Percentiles rank a stretch among this genome's conserved stretches.
Evolutionary conservation across 1,140 invertebrate species (phyloP).

Genomic region (Achatina immaculata): DNA sequence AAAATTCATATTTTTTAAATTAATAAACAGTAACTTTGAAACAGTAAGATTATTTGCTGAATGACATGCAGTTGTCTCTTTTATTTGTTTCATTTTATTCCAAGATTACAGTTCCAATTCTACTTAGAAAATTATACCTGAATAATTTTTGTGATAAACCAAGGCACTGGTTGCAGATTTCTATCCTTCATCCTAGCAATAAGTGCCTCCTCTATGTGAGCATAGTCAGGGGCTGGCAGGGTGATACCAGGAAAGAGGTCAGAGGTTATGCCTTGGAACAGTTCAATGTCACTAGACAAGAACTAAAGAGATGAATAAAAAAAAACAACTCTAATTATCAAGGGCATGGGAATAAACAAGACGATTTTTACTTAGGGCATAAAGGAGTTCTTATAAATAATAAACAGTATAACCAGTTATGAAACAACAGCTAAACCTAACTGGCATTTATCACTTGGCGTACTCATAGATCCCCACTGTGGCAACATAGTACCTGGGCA

Average conservation of each 20-base stretch:
- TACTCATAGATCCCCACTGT: no score
- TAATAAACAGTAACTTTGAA: no score
- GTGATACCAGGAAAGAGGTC: conserved; percentile 70
- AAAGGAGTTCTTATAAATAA: not conserved
- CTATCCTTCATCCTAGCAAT: conserved; percentile 56
- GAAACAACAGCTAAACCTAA: no score
- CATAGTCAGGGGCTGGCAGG: conserved; percentile 76
- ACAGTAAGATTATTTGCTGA: no score
- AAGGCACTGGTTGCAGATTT: conserved; percentile 67
- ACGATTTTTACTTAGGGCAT: conserved; percentile 7
- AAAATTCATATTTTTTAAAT: no score
- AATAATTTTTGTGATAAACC: conserved; percentile 71
- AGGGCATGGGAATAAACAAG: not conserved
- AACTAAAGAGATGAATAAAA: conserved; percentile 59
- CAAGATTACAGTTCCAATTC: no score
- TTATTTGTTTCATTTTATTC: no score
- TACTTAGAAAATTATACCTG: conserved; percentile 59
- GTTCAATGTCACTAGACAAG: conserved; percentile 71
- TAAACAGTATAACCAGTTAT: not conserved
- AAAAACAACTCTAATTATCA: conserved; percentile 2
- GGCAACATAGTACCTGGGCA: no score
- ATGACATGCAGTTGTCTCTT: no score
- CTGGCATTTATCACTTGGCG: no score
- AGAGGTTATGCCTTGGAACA: conserved; percentile 72
- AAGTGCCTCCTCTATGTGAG: conserved; percentile 64